These are phyloP conservation scores for Cyclophora punctaria DNA, from an alignment of 2,888 invertebrate genomes.

Conservation along the genomic window DNA sequence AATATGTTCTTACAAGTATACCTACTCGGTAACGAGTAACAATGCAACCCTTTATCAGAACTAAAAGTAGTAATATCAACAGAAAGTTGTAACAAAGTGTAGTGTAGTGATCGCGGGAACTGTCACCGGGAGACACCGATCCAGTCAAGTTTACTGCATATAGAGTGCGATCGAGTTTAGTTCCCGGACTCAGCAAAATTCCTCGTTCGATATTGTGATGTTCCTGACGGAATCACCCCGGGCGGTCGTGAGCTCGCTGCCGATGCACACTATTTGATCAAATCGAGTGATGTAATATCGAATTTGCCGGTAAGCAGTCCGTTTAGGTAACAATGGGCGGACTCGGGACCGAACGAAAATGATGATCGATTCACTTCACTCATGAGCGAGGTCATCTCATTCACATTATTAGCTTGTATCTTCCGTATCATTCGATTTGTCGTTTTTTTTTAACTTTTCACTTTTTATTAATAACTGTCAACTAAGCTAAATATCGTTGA, in stretches of 20 bases:
- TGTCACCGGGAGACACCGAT: conserved; percentile 10
- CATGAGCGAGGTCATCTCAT: too few relatives aligned
- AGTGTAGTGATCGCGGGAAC: too few relatives aligned
- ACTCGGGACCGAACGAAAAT: too few relatives aligned
- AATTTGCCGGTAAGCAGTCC: conserved; percentile 8
- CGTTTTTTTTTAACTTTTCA: too few relatives aligned
- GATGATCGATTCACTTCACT: too few relatives aligned
- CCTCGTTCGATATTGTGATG: conserved; percentile 22
- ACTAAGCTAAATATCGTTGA: background rate
- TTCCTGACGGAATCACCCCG: conserved; percentile 20
- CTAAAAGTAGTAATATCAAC: too few relatives aligned
- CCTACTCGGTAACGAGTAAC: too few relatives aligned
- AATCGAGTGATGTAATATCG: conserved; percentile 20
- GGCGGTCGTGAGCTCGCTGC: conserved; percentile 16
- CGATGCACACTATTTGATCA: conserved; percentile 18
- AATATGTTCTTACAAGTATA: too few relatives aligned
- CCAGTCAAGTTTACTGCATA: conserved; percentile 40
- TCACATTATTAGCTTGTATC: too few relatives aligned
- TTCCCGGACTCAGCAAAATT: conserved; percentile 25
- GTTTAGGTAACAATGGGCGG: background rate
- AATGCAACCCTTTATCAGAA: too few relatives aligned
- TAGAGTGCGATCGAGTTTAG: conserved; percentile 24
- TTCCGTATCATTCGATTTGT: too few relatives aligned
- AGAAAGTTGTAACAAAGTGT: too few relatives aligned
- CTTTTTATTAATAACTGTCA: background rate